Evolutionary conservation across 2,113 vertebrate species (phyloP), one percentile per base, ranked within the genome.

Genomic region (Todiramphus saurophagus): DNA sequence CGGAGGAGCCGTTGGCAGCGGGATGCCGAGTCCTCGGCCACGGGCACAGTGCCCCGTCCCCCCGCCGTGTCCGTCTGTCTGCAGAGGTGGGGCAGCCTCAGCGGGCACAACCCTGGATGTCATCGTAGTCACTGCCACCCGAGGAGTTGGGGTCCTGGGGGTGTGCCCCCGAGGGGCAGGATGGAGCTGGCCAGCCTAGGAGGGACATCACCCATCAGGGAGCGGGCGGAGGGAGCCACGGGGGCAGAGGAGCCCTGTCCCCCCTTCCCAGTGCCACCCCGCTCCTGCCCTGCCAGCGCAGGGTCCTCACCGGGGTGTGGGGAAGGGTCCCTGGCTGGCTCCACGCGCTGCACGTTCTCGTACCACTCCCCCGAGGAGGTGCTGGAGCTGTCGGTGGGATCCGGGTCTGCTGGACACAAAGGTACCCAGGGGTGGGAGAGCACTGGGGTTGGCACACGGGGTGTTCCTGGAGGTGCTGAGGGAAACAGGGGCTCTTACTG

Each of bases 361-460:
- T 98, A 98, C 97, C 98, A 98, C 31, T 98, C 97, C 13, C 97
- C 98, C 0, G 98, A 98, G 1, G 98, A 98, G 48, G 98, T 98
- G 95, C 98, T 98, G 86, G 98, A 98, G 90, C 97, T 97, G 88
- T 94, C 78, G 0, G 90, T 46, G 0, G 63, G 84, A 0, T 48
- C 11, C 0, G 95, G 67, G 21, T 48, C 97, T 93, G 96, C 56
- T 6, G 81, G 66, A 70, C 77, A 50, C 4, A 18, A 11, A 2
- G 85, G 90, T 41, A 18, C 70, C 58, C 58, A 4, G 15, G 83
- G 39, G 3, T 37, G 83, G 80, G 72, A 23, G 53, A 28, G 72
- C 30, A 0, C 80, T 12, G 83, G 89, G 35, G 33, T 2, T 1
- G 80, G 46, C 41, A 24, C 27, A 2, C 3, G 1, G 25, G 69